Conservation (phyloP, 2,797 vertebrate genomes). For the Acanthurus leucopareius region DNA sequence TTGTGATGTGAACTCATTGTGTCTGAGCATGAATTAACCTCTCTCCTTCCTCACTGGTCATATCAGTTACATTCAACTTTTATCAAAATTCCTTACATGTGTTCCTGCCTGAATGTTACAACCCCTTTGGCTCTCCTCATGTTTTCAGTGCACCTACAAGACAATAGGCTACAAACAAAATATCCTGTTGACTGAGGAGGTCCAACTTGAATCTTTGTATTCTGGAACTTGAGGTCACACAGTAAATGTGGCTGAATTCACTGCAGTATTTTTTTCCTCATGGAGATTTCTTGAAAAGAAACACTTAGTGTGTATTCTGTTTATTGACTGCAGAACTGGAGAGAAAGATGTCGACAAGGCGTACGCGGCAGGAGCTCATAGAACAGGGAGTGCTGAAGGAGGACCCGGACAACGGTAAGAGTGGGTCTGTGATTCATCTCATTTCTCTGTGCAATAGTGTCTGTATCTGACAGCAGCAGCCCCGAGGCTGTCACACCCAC, state of each 20-base stretch:
- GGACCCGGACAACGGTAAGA: conserved; percentile 93
- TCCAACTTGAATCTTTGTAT: conserved; percentile 28
- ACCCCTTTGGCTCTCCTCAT: conserved; percentile 2
- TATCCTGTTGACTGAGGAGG: conserved; percentile 29
- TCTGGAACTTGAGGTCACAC: conserved; percentile 19
- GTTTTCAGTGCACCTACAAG: conserved; percentile 26
- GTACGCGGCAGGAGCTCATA: conserved; percentile 96
- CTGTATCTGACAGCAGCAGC: conserved; percentile 53
- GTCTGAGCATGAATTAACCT: background rate
- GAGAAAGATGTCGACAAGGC: conserved; percentile 98
- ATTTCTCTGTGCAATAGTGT: conserved; percentile 43
- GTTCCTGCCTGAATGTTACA: conserved; percentile 26
- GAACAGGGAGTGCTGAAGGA: conserved; percentile 97
- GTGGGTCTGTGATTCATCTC: conserved; percentile 53
- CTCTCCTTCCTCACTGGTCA: background rate
- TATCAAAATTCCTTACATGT: conserved; percentile 45
- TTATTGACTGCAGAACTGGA: conserved; percentile 92
- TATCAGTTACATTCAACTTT: conserved; percentile 50
- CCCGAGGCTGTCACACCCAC: conserved; percentile 57
- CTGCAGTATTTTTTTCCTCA: background rate
- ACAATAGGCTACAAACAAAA: conserved; percentile 34
- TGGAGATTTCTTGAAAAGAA: background rate
- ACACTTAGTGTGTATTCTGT: conserved; percentile 32
- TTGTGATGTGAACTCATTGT: conserved; percentile 58
- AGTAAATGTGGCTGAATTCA: background rate